Evolutionary conservation across 1,140 invertebrate genomes (phyloP), one percentile per base, ranked within the genome.

Genomic region (Thaumatotibia leucotreta): DNA sequence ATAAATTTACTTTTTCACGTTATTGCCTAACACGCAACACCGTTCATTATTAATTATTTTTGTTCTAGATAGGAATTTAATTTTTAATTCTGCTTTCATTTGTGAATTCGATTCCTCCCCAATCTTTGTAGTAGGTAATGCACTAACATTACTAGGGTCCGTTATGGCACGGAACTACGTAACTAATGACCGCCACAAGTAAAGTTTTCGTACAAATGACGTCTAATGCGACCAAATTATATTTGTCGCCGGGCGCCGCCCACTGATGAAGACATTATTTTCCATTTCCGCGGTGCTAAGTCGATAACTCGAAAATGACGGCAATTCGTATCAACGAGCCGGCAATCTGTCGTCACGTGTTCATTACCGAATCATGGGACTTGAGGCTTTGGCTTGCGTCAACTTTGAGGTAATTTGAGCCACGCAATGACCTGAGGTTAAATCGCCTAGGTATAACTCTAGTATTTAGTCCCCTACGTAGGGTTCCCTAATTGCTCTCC

Each of bases 291-390:
- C 75, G 75, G 82, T 77, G 84, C 80, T 81, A 84, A 89, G 80
- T 84, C 82, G 86, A 88, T 89, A 91, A 91, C 80, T 91, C 80
- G 88, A 91, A 89, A 91, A 89, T 88, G 77, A 89, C 83, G 72
- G 72, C 70, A 74, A 77, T 86, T 83, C 69, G 76, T 86, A 79
- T 68, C 70, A 81, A 82, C 77, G 64, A 76, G 72, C 77, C 65
- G 27, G 69, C 77, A 77, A 87, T 83, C 77, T 72, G 69, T 63
- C 52, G 63, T 66, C 73, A 74, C 75, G 75, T 74, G 73, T 65
- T 80, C 82, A 86, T 84, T 86, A 83, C 77, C 68, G 67, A 82
- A 81, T 81, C 73, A 76, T 77, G 65, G 65, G 69, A 65, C 63
- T 69, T 61, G 58, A 72, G 22, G 68, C 69, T 64, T 72, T 70